phyloP scores from a whole-genome alignment of 2,797 vertebrate species.

The Spondyliosoma cantharus region DNA sequence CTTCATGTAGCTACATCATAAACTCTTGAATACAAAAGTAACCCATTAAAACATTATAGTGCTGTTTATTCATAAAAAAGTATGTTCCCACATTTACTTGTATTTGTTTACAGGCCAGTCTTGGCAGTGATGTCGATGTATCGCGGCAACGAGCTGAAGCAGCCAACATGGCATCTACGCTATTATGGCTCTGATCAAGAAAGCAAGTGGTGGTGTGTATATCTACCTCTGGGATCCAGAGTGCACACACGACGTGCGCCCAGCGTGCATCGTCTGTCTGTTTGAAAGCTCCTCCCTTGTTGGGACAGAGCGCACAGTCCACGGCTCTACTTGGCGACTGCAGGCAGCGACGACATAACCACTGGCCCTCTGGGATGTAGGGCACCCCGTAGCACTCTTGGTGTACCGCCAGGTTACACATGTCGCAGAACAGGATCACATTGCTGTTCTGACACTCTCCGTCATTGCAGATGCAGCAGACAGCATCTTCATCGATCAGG shows the following conservation, averaged over 20 bases:
- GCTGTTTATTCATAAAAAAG: no score
- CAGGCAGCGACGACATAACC: conserved; percentile 97
- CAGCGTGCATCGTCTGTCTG: conserved; percentile 98
- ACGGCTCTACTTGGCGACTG: conserved; percentile 98
- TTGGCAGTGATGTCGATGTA: no score
- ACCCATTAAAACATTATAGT: no score
- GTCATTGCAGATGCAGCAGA: conserved; percentile 98
- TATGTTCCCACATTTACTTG: no score
- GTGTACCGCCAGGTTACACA: conserved; percentile 99
- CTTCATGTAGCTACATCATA: no score
- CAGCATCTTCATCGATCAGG: conserved; percentile 96
- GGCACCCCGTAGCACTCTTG: conserved; percentile 99
- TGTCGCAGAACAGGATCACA: conserved; percentile 99
- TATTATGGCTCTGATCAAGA: not conserved
- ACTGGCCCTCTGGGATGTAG: conserved; percentile 99
- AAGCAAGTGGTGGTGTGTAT: not conserved
- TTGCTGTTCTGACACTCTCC: conserved; percentile 99
- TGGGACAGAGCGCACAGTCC: conserved; percentile 98
- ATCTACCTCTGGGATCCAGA: conserved; percentile 97
- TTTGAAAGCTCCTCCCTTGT: conserved; percentile 99
- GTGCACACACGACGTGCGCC: conserved; percentile 98
- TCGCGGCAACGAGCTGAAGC: no score
- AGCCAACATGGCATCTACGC: no score
- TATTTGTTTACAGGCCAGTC: no score
- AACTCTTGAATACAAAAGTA: no score